These are phyloP conservation scores for Plectropomus leopardus DNA, from an alignment of 2,113 vertebrate genomes.

Conservation along the genomic window DNA sequence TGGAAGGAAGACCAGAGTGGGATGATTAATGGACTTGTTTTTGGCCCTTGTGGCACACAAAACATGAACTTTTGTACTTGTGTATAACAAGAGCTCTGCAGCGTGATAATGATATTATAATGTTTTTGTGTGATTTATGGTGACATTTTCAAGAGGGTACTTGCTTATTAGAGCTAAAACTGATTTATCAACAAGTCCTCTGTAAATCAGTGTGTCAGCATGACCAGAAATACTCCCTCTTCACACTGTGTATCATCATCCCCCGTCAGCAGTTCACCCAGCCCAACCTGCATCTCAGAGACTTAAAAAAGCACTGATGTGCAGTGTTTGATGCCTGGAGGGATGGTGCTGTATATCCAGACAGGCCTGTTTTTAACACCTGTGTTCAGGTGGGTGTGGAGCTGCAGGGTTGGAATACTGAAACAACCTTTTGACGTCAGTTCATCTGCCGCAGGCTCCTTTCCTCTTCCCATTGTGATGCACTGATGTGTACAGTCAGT, in stretches of 20 bases:
- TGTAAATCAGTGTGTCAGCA: background rate
- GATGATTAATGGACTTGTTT: background rate
- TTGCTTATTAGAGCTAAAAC: background rate
- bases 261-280: background rate
- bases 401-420: background rate
- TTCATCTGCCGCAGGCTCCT: background rate
- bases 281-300: background rate
- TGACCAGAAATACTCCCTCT: constrained; percentile 2
- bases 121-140: background rate
- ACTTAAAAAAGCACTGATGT: too few species aligned
- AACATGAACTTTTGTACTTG: background rate
- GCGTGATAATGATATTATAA: background rate
- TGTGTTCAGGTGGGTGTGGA: constrained; percentile 30
- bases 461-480: background rate
- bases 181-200: background rate
- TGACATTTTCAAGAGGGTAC: background rate
- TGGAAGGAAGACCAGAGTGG: background rate
- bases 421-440: constrained; percentile 36
- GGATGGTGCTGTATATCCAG: constrained; percentile 8
- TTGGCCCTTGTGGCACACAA: background rate
- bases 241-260: background rate
- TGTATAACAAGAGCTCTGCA: background rate
- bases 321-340: constrained; percentile 7
- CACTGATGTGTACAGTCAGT: background rate
- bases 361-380: constrained; percentile 32